Percentiles rank a stretch among this genome's conserved stretches.
These are phyloP conservation scores for Pyrgus malvae DNA, from an alignment of 2,888 invertebrate species.

Conservation along the genomic window DNA sequence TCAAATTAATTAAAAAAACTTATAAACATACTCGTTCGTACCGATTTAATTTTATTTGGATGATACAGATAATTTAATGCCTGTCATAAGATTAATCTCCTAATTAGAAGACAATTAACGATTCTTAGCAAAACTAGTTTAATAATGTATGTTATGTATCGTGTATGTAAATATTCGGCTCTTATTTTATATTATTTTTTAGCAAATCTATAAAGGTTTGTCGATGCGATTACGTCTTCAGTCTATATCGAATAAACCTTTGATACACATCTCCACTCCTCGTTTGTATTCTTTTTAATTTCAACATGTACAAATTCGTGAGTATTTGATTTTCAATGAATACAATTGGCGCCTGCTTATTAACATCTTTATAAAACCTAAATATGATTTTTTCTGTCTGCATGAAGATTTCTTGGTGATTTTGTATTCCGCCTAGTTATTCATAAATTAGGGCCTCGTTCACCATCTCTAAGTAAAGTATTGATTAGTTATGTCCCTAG, in stretches of 20 bases:
- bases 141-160: background rate
- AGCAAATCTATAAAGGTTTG: slow-evolving; percentile 13
- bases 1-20: no score
- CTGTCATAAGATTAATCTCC: background rate
- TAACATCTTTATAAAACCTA: no score
- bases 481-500: no score
- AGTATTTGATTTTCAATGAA: background rate
- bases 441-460: no score
- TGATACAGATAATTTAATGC: no score
- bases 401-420: no score
- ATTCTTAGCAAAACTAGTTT: slow-evolving; percentile 1
- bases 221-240: background rate
- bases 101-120: background rate
- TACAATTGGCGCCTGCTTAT: no score
- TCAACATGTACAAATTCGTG: slow-evolving; percentile 9
- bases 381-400: no score
- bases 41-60: no score
- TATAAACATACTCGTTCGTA: no score
- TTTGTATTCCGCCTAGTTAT: no score
- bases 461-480: no score
- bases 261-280: background rate
- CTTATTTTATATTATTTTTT: background rate
- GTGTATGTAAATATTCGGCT: slow-evolving; percentile 1
- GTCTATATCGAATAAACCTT: background rate
- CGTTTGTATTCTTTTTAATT: background rate